Conservation (phyloP, 2,888 invertebrate species). For the Spodoptera littoralis region DNA sequence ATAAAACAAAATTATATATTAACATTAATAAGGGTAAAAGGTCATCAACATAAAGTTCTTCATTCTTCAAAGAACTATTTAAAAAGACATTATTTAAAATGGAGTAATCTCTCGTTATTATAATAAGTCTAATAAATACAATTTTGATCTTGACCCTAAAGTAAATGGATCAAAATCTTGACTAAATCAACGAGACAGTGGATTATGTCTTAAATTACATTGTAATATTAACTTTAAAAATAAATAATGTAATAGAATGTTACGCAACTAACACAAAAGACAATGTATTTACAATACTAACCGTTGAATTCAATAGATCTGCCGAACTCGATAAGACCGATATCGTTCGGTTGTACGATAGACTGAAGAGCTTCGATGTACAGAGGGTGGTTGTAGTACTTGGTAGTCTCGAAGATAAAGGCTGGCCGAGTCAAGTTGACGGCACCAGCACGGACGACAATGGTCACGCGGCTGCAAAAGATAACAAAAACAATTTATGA, state of each 20-base stretch:
- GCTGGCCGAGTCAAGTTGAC: slow-evolving; percentile 65
- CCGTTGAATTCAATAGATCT: slow-evolving; percentile 12
- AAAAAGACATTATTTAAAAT: too few species aligned
- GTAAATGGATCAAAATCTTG: too few species aligned
- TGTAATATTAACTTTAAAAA: too few species aligned
- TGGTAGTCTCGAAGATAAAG: slow-evolving; percentile 68
- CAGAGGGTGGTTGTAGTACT: slow-evolving; percentile 70
- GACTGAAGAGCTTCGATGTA: slow-evolving; percentile 58
- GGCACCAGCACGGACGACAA: slow-evolving; percentile 68
- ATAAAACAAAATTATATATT: slow-evolving; percentile 1
- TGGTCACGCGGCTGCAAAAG: slow-evolving; percentile 62
- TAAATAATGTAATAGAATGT: too few species aligned
- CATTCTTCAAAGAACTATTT: too few species aligned
- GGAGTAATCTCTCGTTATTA: too few species aligned
- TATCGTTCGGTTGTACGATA: slow-evolving; percentile 72
- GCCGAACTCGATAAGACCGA: slow-evolving; percentile 66
- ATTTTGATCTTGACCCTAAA: too few species aligned
- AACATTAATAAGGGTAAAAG: neutral
- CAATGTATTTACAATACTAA: neutral
- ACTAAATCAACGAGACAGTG: too few species aligned
- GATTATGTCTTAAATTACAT: too few species aligned
- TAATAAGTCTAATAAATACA: too few species aligned
- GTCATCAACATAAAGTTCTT: too few species aligned
- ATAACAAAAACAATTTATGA: neutral
- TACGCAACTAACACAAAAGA: too few species aligned